phyloP scores from a whole-genome alignment of 2,113 vertebrate species.

The Mugil cephalus region DNA sequence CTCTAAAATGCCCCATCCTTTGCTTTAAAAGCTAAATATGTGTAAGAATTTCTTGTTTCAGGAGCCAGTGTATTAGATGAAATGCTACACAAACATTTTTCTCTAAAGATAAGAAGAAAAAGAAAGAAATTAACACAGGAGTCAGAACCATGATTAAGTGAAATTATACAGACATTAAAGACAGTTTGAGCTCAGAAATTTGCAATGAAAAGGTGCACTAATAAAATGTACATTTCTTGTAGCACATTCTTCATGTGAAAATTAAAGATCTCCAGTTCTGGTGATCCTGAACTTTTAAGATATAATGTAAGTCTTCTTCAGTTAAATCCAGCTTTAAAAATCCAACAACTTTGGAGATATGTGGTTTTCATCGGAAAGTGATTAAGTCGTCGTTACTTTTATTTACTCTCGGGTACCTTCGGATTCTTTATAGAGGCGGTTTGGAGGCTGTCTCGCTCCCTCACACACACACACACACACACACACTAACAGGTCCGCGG shows the following conservation, averaged over 20 bases:
- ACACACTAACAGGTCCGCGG: conserved; percentile 41
- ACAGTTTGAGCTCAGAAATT: not conserved
- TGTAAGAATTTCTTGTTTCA: too few relatives aligned
- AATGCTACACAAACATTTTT: not conserved
- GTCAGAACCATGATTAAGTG: too few relatives aligned
- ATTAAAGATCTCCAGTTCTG: not conserved
- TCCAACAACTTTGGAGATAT: not conserved
- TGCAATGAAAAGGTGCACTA: too few relatives aligned
- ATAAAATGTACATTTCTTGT: not conserved
- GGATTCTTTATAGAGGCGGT: conserved; percentile 22
- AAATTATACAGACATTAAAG: too few relatives aligned
- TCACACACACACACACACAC: conserved; percentile 34
- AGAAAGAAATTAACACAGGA: not conserved
- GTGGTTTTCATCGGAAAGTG: conserved; percentile 1
- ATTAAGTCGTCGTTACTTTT: conserved; percentile 14
- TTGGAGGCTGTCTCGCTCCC: conserved; percentile 34
- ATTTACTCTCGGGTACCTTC: conserved; percentile 18
- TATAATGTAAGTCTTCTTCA: not conserved
- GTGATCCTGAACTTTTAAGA: not conserved
- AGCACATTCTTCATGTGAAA: not conserved
- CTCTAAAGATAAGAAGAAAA: not conserved
- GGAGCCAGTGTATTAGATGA: too few relatives aligned
- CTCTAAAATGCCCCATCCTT: conserved; percentile 6
- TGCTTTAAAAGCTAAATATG: not conserved
- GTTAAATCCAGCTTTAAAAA: not conserved